Evolutionary conservation across 2,113 vertebrate species (phyloP).

Genomic region (Neoarius graeffei): DNA sequence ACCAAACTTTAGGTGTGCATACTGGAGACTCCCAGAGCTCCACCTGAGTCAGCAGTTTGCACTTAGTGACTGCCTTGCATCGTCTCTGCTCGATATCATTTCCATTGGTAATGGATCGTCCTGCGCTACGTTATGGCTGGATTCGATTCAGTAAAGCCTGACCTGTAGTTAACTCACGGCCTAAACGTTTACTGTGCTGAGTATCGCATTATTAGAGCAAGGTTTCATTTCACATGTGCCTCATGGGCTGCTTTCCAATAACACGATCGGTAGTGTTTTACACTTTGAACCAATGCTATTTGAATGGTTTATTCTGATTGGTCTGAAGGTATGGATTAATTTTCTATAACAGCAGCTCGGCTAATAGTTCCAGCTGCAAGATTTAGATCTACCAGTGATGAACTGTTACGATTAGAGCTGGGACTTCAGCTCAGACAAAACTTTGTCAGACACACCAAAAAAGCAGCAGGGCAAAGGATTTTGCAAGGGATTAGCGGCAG

Average conservation of each 20-base stretch:
- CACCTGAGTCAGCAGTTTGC: conserved; percentile 42
- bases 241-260: not conserved
- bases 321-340: not conserved
- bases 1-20: not conserved
- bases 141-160: conserved; percentile 17
- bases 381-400: too few species aligned
- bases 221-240: not conserved
- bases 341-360: not conserved
- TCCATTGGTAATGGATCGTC: conserved; percentile 46
- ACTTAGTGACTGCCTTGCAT: not conserved
- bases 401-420: too few species aligned
- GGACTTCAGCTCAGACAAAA: too few species aligned
- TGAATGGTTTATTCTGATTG: not conserved
- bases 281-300: not conserved
- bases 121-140: conserved; percentile 43
- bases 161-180: conserved; percentile 30
- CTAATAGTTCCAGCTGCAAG: not conserved
- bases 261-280: not conserved
- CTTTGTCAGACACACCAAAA: too few species aligned
- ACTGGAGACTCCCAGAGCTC: conserved; percentile 20
- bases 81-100: conserved; percentile 40
- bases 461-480: too few species aligned
- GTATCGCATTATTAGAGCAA: conserved; percentile 15
- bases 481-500: too few species aligned
- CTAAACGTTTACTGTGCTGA: conserved; percentile 34